Conservation (phyloP, 2,888 invertebrate species). For the Rambutsinella grinnellia region DNA sequence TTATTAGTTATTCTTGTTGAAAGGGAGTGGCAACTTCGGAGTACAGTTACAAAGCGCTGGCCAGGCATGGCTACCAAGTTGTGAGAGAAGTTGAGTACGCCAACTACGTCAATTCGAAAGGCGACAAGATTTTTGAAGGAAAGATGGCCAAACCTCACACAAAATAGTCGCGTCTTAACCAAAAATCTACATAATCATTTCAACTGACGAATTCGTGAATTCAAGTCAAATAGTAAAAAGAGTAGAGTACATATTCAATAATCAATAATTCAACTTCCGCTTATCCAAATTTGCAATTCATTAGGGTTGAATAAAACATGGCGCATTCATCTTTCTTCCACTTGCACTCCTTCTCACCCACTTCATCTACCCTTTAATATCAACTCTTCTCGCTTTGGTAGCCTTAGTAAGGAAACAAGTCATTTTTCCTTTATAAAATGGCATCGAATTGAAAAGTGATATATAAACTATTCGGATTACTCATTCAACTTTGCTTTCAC, state of each 20-base stretch:
- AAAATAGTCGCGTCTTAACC: no score
- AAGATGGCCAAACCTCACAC: slow-evolving; percentile 2
- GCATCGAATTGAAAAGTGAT: no score
- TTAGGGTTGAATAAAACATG: neutral
- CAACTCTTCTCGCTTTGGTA: neutral
- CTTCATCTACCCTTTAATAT: no score
- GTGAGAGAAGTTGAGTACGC: slow-evolving; percentile 35
- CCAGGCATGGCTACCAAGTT: slow-evolving; percentile 21
- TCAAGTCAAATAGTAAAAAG: no score
- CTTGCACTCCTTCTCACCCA: no score
- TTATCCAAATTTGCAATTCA: neutral
- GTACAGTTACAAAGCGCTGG: slow-evolving; percentile 24
- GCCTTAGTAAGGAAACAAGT: neutral
- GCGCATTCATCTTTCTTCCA: neutral
- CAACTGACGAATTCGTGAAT: no score
- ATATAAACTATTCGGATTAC: no score
- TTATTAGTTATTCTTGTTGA: neutral
- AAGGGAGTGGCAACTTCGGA: slow-evolving; percentile 37
- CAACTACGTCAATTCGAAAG: slow-evolving; percentile 25
- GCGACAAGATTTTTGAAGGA: slow-evolving; percentile 31
- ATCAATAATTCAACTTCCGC: no score
- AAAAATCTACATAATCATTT: no score
- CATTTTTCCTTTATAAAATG: no score
- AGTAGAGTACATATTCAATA: no score
- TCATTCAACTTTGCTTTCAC: no score